Percentiles rank a stretch among this genome's conserved stretches.
phyloP scores from a whole-genome alignment of 2,888 invertebrate species.

The Lapara coniferarum region DNA sequence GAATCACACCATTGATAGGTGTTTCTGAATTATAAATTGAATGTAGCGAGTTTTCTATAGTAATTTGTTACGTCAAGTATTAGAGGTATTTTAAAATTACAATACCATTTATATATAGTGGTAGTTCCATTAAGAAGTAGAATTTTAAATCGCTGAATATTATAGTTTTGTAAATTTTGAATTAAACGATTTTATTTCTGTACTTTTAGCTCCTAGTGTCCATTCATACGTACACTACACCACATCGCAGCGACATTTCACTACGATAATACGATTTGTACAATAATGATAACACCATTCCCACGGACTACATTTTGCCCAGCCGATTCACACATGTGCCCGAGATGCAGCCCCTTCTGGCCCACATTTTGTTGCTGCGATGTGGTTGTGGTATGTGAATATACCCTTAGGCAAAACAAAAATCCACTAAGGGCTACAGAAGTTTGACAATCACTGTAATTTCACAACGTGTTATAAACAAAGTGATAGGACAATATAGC shows the following conservation, averaged over 20 bases:
- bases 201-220: background rate
- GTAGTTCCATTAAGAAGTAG: background rate
- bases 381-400: too few species aligned
- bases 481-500: too few species aligned
- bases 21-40: background rate
- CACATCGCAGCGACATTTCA: too few species aligned
- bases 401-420: background rate
- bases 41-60: background rate
- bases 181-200: background rate
- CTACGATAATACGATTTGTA: too few species aligned
- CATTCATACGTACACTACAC: too few species aligned
- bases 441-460: conserved; percentile 1
- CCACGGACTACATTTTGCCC: too few species aligned
- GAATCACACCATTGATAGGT: background rate
- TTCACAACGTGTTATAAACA: background rate
- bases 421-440: background rate
- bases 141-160: background rate
- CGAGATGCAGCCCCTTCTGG: too few species aligned
- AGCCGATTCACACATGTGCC: too few species aligned
- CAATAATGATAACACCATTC: too few species aligned
- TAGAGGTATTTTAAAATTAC: background rate
- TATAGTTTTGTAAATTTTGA: background rate
- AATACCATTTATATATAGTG: background rate
- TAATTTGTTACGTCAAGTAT: background rate
- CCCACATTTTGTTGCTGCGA: too few species aligned